Evolutionary conservation across 2,797 vertebrate species (phyloP), one percentile per base, ranked within the genome.

Genomic region (Cuniculus paca): DNA sequence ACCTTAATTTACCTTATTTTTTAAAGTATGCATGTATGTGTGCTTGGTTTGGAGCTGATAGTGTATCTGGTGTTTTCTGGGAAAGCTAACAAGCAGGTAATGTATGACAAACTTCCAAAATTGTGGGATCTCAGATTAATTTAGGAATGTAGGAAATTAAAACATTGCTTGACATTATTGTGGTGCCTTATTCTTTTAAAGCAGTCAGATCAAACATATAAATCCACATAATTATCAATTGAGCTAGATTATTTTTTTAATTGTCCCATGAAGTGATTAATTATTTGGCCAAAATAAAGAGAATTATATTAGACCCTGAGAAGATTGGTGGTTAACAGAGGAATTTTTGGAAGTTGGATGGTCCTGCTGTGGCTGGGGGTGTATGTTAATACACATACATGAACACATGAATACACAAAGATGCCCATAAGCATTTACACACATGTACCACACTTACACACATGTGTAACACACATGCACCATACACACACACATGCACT

Each of bases 201-300:
- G 74, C 28, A 61, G 36, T 70, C 39, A 14, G 16, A 28, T 58
- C 39, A 20, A n/a, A 88, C 12, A 34, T n/a, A 80, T n/a, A 81
- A 42, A 91, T 60, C 34, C 60, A 87, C n/a, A 36, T 45, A 45
- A 79, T n/a, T 75, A 74, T 31, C n/a, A 28, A 9, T 65, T 94
- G 72, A 42, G 58, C 65, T 77, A 56, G 83, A 94, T 80, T 79
- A 24, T 80, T 90, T 87, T 87, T 95, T 52, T 7, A 92, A 75
- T 86, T 95, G 78, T 74, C 34, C 78, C 39, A 39, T 39, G 54
- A 94, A 95, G 65, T 45, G 17, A 75, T 85, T 61, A 54, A 90
- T 56, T n/a, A 48, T 77, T 79, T 86, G 70, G n/a, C 39, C 34
- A 83, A 81, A 88, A 75, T 16, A 78, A 75, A 85, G 34, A n/a